These are phyloP conservation scores for Neoarius graeffei DNA, from an alignment of 2,113 vertebrate genomes.

Conservation along the genomic window DNA sequence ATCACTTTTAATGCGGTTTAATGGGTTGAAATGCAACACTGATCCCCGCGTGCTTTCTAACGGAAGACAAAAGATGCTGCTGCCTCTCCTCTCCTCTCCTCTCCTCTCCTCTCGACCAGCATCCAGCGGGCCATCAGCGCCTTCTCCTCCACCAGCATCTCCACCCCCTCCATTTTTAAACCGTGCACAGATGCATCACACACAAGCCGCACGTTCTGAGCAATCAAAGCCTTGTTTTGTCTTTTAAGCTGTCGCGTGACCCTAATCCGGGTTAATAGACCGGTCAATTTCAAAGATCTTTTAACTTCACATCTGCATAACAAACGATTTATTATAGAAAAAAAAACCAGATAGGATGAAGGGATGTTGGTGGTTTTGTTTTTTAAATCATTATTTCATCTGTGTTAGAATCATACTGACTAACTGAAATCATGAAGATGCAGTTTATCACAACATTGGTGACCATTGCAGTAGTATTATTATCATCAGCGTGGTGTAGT, in stretches of 20 bases:
- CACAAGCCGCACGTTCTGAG: not conserved
- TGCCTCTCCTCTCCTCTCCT: no score
- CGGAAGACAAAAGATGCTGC: slow-evolving; percentile 72
- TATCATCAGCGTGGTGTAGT: no score
- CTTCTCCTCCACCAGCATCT: not conserved
- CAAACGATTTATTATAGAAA: not conserved
- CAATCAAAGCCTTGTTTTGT: not conserved
- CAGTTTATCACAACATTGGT: not conserved
- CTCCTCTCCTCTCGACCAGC: slow-evolving; percentile 41
- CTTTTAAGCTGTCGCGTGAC: not conserved
- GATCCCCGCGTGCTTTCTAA: slow-evolving; percentile 25
- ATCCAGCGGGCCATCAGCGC: slow-evolving; percentile 42
- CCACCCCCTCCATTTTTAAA: not conserved
- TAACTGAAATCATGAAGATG: not conserved
- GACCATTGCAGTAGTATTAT: no score
- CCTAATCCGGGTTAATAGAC: slow-evolving; percentile 9
- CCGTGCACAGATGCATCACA: not conserved
- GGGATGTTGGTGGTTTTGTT: no score
- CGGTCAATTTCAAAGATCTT: not conserved
- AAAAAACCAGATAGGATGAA: not conserved
- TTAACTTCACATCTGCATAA: not conserved
- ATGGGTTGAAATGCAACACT: not conserved
- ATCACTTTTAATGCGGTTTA: not conserved
- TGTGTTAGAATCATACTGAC: not conserved
- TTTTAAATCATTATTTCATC: no score